These are phyloP conservation scores for Piaya cayana DNA, from an alignment of 2,113 vertebrate species.

Conservation along the genomic window DNA sequence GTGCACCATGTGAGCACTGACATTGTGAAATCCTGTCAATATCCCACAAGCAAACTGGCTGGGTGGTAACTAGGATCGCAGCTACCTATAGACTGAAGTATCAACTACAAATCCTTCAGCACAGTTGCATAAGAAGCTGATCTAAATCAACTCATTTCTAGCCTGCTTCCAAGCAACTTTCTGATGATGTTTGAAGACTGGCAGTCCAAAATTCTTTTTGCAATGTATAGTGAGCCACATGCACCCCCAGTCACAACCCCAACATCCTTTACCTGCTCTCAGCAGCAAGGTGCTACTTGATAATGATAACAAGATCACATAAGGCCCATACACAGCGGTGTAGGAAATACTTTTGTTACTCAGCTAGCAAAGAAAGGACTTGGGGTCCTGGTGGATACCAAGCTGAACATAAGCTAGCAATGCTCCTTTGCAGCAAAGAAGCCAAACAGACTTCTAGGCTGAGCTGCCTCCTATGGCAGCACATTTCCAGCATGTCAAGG, in stretches of 20 bases:
- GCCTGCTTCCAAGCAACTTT: not conserved
- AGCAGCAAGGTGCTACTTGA: not conserved
- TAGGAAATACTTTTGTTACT: not conserved
- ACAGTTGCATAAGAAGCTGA: not conserved
- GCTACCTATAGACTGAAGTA: not conserved
- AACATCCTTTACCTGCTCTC: not conserved
- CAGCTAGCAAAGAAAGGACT: not conserved
- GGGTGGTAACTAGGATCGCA: not conserved
- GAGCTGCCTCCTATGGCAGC: not conserved
- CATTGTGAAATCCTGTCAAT: not conserved
- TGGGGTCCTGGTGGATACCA: not conserved
- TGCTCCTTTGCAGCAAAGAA: not conserved
- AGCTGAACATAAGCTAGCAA: not conserved
- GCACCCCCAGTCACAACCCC: not conserved
- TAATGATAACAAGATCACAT: not conserved
- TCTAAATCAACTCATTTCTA: not conserved
- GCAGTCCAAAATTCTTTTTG: not conserved
- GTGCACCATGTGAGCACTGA: not conserved
- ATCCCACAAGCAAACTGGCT: not conserved
- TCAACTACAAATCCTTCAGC: not conserved
- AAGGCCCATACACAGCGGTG: not conserved
- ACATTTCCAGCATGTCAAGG: rapidly evolving
- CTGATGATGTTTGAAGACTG: not conserved
- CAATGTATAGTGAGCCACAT: not conserved
- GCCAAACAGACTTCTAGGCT: not conserved